phyloP scores from a whole-genome alignment of 1,140 invertebrate species.

The Diachasma alloeum region DNA sequence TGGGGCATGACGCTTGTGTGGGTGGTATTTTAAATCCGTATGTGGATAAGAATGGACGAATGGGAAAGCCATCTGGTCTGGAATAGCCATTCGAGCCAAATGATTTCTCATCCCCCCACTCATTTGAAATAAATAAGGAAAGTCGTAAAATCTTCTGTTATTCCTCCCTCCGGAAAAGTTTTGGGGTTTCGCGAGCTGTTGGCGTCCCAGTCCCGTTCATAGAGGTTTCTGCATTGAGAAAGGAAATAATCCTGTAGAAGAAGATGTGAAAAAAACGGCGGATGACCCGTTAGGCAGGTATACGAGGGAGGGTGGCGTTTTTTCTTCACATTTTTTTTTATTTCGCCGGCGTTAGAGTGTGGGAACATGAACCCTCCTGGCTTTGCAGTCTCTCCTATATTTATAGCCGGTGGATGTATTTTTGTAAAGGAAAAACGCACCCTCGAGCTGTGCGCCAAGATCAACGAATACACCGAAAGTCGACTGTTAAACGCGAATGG shows the following conservation, averaged over 20 bases:
- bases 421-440: conserved; percentile 1
- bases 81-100: conserved; percentile 17
- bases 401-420: neutral
- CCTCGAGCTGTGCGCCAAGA: neutral
- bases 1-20: neutral
- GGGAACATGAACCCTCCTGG: conserved; percentile 23
- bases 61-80: conserved; percentile 26
- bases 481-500: neutral
- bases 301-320: conserved; percentile 8
- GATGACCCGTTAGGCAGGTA: conserved; percentile 14
- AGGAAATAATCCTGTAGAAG: neutral
- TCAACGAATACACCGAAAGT: neutral
- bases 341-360: conserved; percentile 26
- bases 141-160: neutral
- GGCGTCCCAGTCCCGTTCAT: neutral
- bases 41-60: neutral
- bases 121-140: neutral
- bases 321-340: neutral
- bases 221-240: neutral
- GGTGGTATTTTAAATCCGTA: neutral
- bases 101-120: neutral
- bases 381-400: conserved; percentile 6
- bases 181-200: conserved; percentile 6
- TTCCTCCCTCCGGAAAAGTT: neutral
- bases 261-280: neutral